Evolutionary conservation across 2,113 vertebrate genomes (phyloP), one percentile per base, ranked within the genome.

Genomic region (Rallus limicola): DNA sequence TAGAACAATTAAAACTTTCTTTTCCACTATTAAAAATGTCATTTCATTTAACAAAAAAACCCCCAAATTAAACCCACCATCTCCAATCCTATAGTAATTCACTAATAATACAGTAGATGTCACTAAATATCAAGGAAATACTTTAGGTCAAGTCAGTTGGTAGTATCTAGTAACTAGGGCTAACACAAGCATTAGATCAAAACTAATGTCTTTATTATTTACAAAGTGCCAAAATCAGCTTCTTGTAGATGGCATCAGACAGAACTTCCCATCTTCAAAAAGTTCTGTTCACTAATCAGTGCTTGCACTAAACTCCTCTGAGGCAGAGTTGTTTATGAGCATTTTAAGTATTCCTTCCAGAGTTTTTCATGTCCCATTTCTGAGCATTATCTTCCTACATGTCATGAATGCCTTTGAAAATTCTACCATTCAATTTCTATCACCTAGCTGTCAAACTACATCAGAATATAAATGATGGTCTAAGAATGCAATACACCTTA

Each of bases 101-200:
- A 85, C 91, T 95, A 94, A 90, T 68, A 12, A 44, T 11, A 97
- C 98, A 98, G 97, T 94, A 98, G 98, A 96, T 98, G 98, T 98
- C 97, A 97, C 76, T 88, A 97, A 82, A 93, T 52, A 90, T 34
- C 95, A 98, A 97, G 78, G n/a, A 93, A 97, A 85, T 93, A 62
- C 94, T 94, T 96, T 52, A 92, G 62, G 29, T 89, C 67, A 76
- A 16, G 31, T 46, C 7, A 1, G 23, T 25, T 69, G 64, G 72
- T 25, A 75, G 29, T 21, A n/a, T n/a, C 34, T 4, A 80, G 58
- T 31, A 90, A 50, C 40, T 46, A 82, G n/a, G 11, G 34, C 60
- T 86, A 84, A 87, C 8, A 50, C 5, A 64, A 82, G 14, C 67
- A 69, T 60, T 50, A 65, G 26, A 92, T 82, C 46, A 92, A 89